These are phyloP conservation scores for Trachelus iudaicus DNA, from an alignment of 2,888 invertebrate genomes.

Conservation along the genomic window DNA sequence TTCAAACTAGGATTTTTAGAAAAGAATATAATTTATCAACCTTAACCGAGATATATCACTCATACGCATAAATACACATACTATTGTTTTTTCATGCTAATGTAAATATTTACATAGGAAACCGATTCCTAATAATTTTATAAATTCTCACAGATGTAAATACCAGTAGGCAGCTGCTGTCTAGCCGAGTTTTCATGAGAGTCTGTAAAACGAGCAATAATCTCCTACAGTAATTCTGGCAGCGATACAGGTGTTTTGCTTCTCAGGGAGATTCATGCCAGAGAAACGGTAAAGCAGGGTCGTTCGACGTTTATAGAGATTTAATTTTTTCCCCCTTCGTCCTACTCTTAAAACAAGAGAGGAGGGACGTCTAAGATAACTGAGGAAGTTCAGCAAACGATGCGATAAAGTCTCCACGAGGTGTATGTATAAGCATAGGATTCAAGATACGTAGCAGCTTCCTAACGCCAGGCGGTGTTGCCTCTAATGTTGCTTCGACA, in stretches of 20 bases:
- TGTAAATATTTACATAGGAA: neutral
- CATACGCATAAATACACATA: neutral
- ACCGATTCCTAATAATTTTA: neutral
- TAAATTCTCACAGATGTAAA: neutral
- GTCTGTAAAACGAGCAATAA: neutral
- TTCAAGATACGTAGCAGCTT: neutral
- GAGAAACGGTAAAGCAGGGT: neutral
- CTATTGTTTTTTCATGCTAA: neutral
- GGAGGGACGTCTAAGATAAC: neutral
- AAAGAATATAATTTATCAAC: too few relatives aligned
- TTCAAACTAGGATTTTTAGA: neutral
- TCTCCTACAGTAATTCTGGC: neutral
- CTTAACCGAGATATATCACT: too few relatives aligned
- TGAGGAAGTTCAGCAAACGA: neutral
- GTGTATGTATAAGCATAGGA: neutral
- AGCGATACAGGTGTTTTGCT: neutral
- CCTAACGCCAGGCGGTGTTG: constrained; percentile 27
- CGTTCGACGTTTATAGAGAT: neutral
- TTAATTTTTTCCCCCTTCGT: neutral
- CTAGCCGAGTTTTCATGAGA: neutral
- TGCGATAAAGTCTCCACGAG: neutral
- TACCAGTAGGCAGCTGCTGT: neutral
- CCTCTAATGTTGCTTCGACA: constrained; percentile 44
- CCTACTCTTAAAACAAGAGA: neutral
- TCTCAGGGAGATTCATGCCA: neutral